Base-by-base conservation (phyloP, 2,113 vertebrate genomes). In the Ia io region DNA sequence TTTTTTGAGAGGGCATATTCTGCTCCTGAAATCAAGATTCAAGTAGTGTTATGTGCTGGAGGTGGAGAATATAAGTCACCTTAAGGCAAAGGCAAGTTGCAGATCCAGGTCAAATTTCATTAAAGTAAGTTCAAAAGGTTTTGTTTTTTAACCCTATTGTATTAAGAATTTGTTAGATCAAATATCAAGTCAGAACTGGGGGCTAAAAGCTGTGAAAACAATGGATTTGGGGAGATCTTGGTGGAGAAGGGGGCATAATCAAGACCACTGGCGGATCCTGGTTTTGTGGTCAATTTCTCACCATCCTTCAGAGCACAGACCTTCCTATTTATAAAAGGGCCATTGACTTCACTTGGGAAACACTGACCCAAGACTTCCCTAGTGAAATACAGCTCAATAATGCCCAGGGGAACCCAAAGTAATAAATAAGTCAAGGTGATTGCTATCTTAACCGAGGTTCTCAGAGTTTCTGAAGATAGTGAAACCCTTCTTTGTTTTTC, bases 391-490 rank as follows among this genome's bases (percentile, higher is more conserved):
- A 93, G 49, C 42, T 94, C 35, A 40, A 6, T 23, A 89, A 53
- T 1, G 8, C n/a, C 7, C 40, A 83, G 47, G 32, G 6, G 53
- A 51, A 47, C 40, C 65, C 16, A 49, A 69, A 69, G 40, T 44
- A 32, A 35, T 32, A 40, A 80, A 84, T 17, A 90, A 79, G 32
- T 69, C 35, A 5, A 93, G 16, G 20, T 89, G 32, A 79, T 22
- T 49, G 23, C 20, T 70, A 6, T 84, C 65, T 85, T 73, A 92
- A 88, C 47, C 32, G 69, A 56, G 59, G 25, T 73, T 87, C 69
- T 90, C 22, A 5, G 56, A 76, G 73, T 85, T 94, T 61, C 78
- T 49, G 77, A 86, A 97, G 63, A 88, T 35, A 44, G 25, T n/a
- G 32, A 82, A 77, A 69, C 14, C 49, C 53, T 61, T 88, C 12